Evolutionary conservation across 2,797 vertebrate genomes (phyloP), one percentile per base, ranked within the genome.

Genomic region (Micrastur ruficollis): DNA sequence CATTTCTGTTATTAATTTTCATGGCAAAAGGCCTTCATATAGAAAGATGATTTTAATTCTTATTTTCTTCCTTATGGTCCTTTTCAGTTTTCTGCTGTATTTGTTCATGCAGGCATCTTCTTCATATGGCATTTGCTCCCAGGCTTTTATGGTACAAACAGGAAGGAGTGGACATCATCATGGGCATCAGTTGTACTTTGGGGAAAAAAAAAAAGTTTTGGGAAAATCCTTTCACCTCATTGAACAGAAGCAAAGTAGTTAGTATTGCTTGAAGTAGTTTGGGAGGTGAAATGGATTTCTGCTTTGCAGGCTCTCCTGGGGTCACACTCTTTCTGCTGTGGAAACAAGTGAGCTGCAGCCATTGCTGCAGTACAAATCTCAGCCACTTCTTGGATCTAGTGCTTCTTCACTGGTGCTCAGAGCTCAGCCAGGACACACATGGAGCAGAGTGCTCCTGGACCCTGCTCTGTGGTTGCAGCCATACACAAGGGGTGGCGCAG

Each of bases 391-490:
- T 50, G 62, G 36, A 80, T 78, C 31, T 49, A 9, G 20, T 23
- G 55, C 55, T 85, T 32, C 70, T 88, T 71, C 61, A 56, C 5
- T 0, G 1, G 12, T 17, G n/a, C 50, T 62, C n/a, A 22, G 61
- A 31, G 81, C 72, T 70, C 58, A 73, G 8, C 19, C 50, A 61
- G 73, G 38, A 44, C 13, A 19, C 26, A 29, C 15, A 19, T 0
- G 0, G 63, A 46, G n/a, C 25, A 0, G 8, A 85, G 55, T 3
- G 1, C 42, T 85, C 81, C 61, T 0, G 0, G 42, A 14, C 23
- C 18, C 59, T 56, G 23, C 65, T 56, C 71, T 53, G 32, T 58
- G 46, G 15, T 71, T 9, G 7, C 31, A 63, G 26, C 46, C 31
- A 6, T 25, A 38, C 58, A 36, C 34, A 49, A 61, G 16, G 56